phyloP scores from a whole-genome alignment of 2,113 vertebrate species.

The Ceyx margarethae region DNA sequence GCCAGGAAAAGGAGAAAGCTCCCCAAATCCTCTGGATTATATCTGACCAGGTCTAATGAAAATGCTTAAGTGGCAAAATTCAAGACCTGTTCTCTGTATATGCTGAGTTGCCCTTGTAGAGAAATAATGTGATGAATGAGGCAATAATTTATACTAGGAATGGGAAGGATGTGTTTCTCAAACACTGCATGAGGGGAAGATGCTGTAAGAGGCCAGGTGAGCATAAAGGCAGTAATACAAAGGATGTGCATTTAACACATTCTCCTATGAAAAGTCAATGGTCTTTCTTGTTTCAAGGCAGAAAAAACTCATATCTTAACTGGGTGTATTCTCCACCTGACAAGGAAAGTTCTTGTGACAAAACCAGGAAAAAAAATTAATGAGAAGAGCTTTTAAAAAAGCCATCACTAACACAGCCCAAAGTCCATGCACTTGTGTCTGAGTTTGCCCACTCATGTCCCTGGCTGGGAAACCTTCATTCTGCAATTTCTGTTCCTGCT shows the following conservation, averaged over 20 bases:
- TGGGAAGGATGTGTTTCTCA: background rate
- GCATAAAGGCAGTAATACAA: background rate
- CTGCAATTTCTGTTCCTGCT: background rate
- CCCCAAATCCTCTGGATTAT: background rate
- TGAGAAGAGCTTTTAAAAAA: background rate
- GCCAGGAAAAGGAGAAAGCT: background rate
- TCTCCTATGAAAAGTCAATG: background rate
- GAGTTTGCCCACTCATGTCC: background rate
- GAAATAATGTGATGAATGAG: background rate
- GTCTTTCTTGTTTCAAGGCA: background rate
- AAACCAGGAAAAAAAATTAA: background rate
- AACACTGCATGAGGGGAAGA: background rate
- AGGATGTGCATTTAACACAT: background rate
- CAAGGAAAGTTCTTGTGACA: background rate
- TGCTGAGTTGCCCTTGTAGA: background rate
- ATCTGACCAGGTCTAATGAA: background rate
- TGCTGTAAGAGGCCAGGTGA: background rate
- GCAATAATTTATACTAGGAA: background rate
- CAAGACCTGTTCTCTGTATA: background rate
- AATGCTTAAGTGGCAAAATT: background rate
- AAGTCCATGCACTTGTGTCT: background rate
- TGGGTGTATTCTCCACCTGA: background rate
- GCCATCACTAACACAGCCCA: background rate
- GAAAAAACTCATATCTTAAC: background rate
- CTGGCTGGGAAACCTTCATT: background rate